These are phyloP conservation scores for Argentina silus DNA, from an alignment of 2,797 vertebrate species.

Conservation along the genomic window DNA sequence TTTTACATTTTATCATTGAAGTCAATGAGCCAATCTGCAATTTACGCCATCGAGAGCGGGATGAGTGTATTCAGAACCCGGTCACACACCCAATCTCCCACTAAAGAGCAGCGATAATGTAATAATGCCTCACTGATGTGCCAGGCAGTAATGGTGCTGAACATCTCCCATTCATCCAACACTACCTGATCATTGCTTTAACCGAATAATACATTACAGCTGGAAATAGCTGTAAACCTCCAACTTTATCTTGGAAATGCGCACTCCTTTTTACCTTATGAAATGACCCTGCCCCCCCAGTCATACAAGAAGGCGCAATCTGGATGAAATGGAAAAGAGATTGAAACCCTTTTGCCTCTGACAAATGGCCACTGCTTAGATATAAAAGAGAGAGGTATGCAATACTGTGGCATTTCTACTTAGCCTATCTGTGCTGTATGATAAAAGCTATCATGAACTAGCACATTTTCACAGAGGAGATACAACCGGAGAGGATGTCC, in stretches of 20 bases:
- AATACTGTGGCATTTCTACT: constrained; percentile 58
- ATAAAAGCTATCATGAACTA: constrained; percentile 73
- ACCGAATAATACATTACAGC: constrained; percentile 89
- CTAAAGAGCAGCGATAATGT: constrained; percentile 95
- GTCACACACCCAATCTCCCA: constrained; percentile 94
- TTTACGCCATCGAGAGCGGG: constrained; percentile 91
- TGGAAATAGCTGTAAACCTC: constrained; percentile 83
- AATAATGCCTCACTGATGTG: constrained; percentile 95
- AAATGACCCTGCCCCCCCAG: constrained; percentile 71
- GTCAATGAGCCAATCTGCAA: constrained; percentile 96
- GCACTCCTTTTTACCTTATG: constrained; percentile 77
- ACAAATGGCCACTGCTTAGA: constrained; percentile 61
- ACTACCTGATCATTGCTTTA: constrained; percentile 93
- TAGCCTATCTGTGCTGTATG: constrained; percentile 67
- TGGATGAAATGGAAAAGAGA: constrained; percentile 80
- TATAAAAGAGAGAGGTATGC: constrained; percentile 35
- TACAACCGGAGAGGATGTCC: constrained; percentile 40
- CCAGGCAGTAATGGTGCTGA: constrained; percentile 93
- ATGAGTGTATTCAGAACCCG: constrained; percentile 95
- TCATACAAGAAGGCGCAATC: constrained; percentile 77
- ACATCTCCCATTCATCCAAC: constrained; percentile 95
- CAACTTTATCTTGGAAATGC: constrained; percentile 80
- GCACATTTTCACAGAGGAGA: constrained; percentile 53
- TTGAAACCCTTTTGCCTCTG: constrained; percentile 76
- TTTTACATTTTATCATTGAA: constrained; percentile 97